Evolutionary conservation across 2,113 vertebrate genomes (phyloP), one percentile per base, ranked within the genome.

Genomic region (Chitala chitala): DNA sequence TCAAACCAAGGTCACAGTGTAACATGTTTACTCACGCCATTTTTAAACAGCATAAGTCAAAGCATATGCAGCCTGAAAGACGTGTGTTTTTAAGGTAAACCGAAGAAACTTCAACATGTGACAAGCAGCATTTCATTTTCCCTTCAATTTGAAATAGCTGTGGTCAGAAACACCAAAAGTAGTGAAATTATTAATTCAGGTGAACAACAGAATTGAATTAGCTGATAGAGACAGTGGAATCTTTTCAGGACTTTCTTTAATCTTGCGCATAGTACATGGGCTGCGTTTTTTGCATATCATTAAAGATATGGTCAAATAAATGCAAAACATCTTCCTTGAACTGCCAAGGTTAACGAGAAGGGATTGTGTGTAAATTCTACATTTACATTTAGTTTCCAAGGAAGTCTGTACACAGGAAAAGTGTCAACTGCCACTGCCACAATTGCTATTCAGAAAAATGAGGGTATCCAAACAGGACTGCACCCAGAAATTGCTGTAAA

Each of bases 241-340:
- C 50, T 54, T 54, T 55, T 55, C 33, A 70, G 69, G 50, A 70
- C 38, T 70, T 70, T 17, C 50, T n/a, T 54, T 50, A 5, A 13
- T 4, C 4, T n/a, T 40, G 10, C 10, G 5, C 26, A 24, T 20
- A 10, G 69, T n/a, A 54, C 33, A 71, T 22, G 31, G 36, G 29
- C 17, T 54, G 31, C 51, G 38, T 71, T 46, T 61, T 50, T 36
- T 61, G 56, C 40, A 46, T 61, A 17, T 48, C 9, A 63, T 73
- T 15, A 15, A 50, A 42, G 15, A 63, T 42, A 50, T 46, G 38
- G 46, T 29, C 22, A 10, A 38, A 58, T 24, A 56, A n/a, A 31
- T 13, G 20, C 31, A 61, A 48, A 53, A 51, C 20, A 3, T 36
- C 26, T 46, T 68, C 64, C 24, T 29, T 44, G 38, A 46, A n/a